Conservation (phyloP, 1,140 invertebrate species). For the Diachasmimorpha longicaudata region DNA sequence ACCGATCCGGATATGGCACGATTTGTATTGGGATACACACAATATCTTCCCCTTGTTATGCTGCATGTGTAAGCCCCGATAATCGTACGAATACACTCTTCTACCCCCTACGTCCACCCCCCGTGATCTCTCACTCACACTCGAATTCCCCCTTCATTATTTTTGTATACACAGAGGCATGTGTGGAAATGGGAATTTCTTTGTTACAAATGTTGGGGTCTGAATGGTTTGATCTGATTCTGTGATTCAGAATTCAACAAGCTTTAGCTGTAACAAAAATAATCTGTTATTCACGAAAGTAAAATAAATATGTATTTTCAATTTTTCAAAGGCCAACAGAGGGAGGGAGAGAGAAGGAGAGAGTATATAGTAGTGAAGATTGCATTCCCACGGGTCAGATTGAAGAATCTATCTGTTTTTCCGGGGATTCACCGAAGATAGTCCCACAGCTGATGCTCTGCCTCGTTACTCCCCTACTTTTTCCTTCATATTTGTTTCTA, state of each 20-base stretch:
- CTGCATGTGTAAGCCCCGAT: constrained; percentile 33
- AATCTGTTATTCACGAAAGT: not conserved
- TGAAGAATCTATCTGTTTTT: not conserved
- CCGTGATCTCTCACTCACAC: constrained; percentile 21
- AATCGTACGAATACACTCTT: constrained; percentile 28
- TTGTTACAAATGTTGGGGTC: not conserved
- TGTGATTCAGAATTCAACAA: constrained; percentile 6
- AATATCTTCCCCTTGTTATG: constrained; percentile 42
- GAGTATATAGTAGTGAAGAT: not conserved
- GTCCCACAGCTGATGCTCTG: constrained; percentile 31
- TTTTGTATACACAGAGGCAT: not conserved
- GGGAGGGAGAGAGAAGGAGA: not conserved
- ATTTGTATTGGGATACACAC: constrained; percentile 33
- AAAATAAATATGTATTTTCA: not conserved
- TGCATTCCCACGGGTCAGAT: not conserved
- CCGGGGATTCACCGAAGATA: not conserved
- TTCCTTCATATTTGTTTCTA: constrained; percentile 33
- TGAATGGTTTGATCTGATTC: not conserved
- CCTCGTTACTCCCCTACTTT: constrained; percentile 32
- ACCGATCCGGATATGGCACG: constrained; percentile 42
- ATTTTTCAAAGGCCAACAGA: not conserved
- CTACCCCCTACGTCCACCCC: constrained; percentile 33
- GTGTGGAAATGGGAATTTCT: not conserved
- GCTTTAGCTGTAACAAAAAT: not conserved
- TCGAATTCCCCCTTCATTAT: not conserved